Conservation (phyloP, 2,888 invertebrate species). For the Sycophila texana region DNA sequence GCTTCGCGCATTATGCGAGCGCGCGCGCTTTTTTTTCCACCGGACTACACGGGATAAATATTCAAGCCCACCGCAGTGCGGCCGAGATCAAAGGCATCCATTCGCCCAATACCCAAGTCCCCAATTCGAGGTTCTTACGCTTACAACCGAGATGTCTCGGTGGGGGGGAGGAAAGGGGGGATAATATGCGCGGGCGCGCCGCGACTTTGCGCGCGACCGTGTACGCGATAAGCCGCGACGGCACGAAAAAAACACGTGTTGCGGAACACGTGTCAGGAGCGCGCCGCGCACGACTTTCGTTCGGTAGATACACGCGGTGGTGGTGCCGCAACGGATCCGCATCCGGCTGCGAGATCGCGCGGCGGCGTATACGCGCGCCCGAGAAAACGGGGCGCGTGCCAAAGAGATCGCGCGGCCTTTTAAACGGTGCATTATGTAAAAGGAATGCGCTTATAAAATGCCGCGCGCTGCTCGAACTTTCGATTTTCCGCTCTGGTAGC, state of each 20-base stretch:
- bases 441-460: conserved; percentile 24
- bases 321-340: conserved; percentile 16
- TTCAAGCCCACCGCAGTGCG: neutral
- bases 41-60: neutral
- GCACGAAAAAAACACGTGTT: neutral
- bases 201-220: neutral
- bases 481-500: neutral
- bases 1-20: neutral
- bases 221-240: no score
- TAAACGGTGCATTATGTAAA: conserved; percentile 40
- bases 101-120: neutral
- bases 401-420: conserved; percentile 15
- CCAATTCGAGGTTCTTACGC: no score
- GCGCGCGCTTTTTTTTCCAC: neutral
- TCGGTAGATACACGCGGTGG: neutral
- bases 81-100: neutral
- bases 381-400: neutral
- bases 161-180: no score
- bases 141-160: no score
- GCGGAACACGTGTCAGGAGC: neutral
- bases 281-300: conserved; percentile 5
- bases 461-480: neutral
- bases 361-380: neutral
- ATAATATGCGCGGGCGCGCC: neutral
- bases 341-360: conserved; percentile 23